Evolutionary conservation across 2,113 vertebrate species (phyloP), one percentile per base, ranked within the genome.

Genomic region (Petrocephalus microphthalmus): DNA sequence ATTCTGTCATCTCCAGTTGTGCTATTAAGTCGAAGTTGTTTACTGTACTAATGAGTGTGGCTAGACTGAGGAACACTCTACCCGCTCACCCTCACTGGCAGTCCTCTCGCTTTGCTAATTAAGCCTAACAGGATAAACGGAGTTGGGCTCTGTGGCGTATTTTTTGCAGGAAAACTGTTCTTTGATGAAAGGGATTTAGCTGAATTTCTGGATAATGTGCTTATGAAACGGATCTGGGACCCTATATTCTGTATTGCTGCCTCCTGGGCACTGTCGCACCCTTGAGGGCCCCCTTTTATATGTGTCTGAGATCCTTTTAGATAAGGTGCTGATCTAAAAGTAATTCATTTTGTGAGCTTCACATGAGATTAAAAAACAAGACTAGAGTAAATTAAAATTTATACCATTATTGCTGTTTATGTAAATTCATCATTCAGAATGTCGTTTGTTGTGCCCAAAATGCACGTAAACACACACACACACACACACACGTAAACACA

Each of bases 1-100:
- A 85, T 29, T 29, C 47, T 2, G 2, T n/a, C 25, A 33, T 85
- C 51, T 85, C 15, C 3, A 33, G n/a, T n/a, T 2, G 51, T 17
- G 25, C 13, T n/a, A 85, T 85, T 53, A 53, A 52, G 45, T 33
- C 51, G 22, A 54, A 53, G 84, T 54, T 85, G 47, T 85, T 85
- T 85, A 53, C 84, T 53, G 49, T 85, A 22, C 84, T 85, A 85
- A 85, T 53, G 84, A 85, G 51, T 11, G 22, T n/a, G 25, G n/a
- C 84, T 53, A 33, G 45, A 85, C 25, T 84, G 37, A n/a, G 22
- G 13, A 5, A 10, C 11, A 17, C 22, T 29, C 25, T 53, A 7
- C 49, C 5, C 17, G 3, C 42, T 22, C 51, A 10, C 49, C 84
- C 25, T 53, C 19, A 83, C 3, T 85, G 84, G 84, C 8, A 45